Evolutionary conservation across 2,797 vertebrate species (phyloP), one percentile per base, ranked within the genome.

Genomic region (Falco berigora): DNA sequence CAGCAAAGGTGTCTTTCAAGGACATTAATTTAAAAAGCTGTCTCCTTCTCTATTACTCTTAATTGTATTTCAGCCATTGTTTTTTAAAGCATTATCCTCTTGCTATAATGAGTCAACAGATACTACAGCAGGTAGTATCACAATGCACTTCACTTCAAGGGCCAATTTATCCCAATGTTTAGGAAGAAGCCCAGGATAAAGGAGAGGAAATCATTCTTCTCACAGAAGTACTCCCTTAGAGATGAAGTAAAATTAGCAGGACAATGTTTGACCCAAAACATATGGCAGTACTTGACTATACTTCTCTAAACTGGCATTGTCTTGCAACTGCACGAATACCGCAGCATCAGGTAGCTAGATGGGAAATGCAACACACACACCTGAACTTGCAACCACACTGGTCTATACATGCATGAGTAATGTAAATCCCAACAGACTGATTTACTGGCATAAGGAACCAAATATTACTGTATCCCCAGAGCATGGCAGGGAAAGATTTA

Each of bases 1-100:
- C 61, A 89, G 62, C 30, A 76, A 90, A 96, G 71, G 38, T 91
- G 76, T 93, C 71, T 74, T 93, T 89, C 49, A 93, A 67, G 38
- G 66, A 73, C 42, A 56, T 61, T 71, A 76, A 95, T 90, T 88
- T 4, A 46, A 87, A 82, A 84, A 88, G 23, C 83, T 58, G 59
- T 82, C 71, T 73, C 69, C 28, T 72, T 34, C n/a, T 38, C 59
- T 82, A 38, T 52, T 90, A 74, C 59, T 78, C 44, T 74, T 95
- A 93, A 92, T 86, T 84, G n/a, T 34, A 53, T 63, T 82, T 71
- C 53, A 89, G 32, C 27, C 34, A 61, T 88, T 79, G 30, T 16
- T 86, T 90, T 74, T 68, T 68, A 72, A 94, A 92, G 46, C 66
- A 61, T 83, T 91, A 73, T 79, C 44, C 93, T 56, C 34, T 49